Conservation (phyloP, 2,888 invertebrate genomes). For the Drosophila hamatofila region DNA sequence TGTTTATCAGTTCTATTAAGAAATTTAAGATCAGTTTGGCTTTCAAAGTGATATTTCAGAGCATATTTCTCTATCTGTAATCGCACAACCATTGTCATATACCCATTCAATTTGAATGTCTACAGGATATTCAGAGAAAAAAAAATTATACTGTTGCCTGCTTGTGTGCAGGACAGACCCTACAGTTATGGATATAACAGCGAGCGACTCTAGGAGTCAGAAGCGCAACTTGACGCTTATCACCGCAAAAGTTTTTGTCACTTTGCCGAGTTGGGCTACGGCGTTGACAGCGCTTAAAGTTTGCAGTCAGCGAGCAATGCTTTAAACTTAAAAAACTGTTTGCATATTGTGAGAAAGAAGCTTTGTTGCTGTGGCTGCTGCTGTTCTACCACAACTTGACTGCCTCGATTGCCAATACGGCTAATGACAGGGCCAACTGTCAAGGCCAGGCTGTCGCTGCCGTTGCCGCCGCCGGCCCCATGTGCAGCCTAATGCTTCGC, state of each 20-base stretch:
- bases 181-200: constrained; percentile 9
- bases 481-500: constrained; percentile 38
- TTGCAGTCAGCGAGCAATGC: constrained; percentile 39
- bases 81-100: not conserved
- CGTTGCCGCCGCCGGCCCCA: constrained; percentile 2
- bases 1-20: too few relatives aligned
- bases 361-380: not conserved
- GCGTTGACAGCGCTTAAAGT: constrained; percentile 67
- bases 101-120: not conserved
- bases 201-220: constrained; percentile 23
- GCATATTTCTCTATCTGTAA: not conserved
- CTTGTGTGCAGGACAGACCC: constrained; percentile 48
- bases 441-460: constrained; percentile 18
- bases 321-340: constrained; percentile 30
- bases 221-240: constrained; percentile 68
- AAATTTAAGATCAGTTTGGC: too few relatives aligned
- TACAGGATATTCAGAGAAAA: not conserved
- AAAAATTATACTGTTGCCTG: constrained; percentile 60
- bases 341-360: constrained; percentile 17
- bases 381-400: constrained; percentile 15
- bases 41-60: too few relatives aligned
- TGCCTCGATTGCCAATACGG: constrained; percentile 48
- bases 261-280: constrained; percentile 55
- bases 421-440: constrained; percentile 46
- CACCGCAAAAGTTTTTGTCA: constrained; percentile 73